Percentiles rank a stretch among this genome's conserved stretches.
phyloP scores from a whole-genome alignment of 2,113 vertebrate genomes.

The Spea bombifrons region DNA sequence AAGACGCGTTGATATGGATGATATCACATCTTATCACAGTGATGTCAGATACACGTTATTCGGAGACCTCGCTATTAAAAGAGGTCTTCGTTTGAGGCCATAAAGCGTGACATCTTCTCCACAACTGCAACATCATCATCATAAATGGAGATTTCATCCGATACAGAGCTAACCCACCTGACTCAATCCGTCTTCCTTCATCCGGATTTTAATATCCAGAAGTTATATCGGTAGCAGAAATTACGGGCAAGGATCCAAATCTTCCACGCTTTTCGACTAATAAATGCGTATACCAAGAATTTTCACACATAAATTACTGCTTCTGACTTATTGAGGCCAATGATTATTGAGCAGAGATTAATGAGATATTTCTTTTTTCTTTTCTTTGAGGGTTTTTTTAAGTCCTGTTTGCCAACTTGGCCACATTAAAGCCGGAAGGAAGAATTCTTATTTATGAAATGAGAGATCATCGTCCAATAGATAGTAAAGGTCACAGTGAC shows the following conservation, averaged over 20 bases:
- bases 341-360: slow-evolving; percentile 25
- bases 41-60: no score
- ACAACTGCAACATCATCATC: slow-evolving; percentile 11
- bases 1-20: no score
- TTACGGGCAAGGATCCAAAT: slow-evolving; percentile 38
- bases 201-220: slow-evolving; percentile 31
- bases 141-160: slow-evolving; percentile 26
- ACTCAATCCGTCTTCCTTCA: slow-evolving; percentile 31
- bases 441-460: no score
- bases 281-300: slow-evolving; percentile 5
- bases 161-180: slow-evolving; percentile 22
- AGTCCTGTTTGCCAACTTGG: no score
- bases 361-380: no score
- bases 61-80: slow-evolving; percentile 2
- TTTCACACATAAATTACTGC: slow-evolving; percentile 20
- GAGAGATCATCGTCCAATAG: no score
- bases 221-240: slow-evolving; percentile 38
- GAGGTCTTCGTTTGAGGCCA: slow-evolving; percentile 6
- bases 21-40: no score
- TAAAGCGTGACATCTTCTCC: slow-evolving; percentile 9
- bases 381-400: no score
- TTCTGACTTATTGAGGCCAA: slow-evolving; percentile 42
- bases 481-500: no score
- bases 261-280: slow-evolving; percentile 9
- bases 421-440: no score